A percentile compares a stretch with the other conserved stretches of the same genome.
These are phyloP conservation scores for Actinemys pallida DNA, from an alignment of 2,113 vertebrate species.

Conservation along the genomic window DNA sequence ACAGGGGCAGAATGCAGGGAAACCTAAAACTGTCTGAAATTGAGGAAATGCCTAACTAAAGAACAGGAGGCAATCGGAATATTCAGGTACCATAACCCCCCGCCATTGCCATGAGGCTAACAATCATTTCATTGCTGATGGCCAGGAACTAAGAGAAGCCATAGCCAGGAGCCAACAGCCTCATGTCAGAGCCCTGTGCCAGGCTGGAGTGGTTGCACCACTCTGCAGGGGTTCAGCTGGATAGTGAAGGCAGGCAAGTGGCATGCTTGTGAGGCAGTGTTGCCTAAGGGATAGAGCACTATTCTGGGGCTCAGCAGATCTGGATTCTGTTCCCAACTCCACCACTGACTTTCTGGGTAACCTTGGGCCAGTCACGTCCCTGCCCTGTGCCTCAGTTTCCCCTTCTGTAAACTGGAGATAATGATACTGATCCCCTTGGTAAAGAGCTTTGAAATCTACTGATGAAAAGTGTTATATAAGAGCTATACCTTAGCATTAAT, in stretches of 20 bases:
- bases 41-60: not conserved
- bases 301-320: not conserved
- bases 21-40: not conserved
- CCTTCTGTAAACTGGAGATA: too few species aligned
- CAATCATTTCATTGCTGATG: not conserved
- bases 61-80: not conserved
- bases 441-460: too few species aligned
- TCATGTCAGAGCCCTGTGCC: accelerated
- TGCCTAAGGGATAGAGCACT: not conserved
- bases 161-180: not conserved
- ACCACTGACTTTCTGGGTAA: not conserved
- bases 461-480: not conserved
- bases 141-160: not conserved
- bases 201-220: not conserved
- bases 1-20: not conserved
- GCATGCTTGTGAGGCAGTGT: too few species aligned
- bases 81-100: not conserved
- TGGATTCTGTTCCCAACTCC: not conserved
- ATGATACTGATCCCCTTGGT: too few species aligned
- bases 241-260: not conserved
- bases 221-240: not conserved
- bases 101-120: accelerated
- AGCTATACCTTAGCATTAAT: too few species aligned
- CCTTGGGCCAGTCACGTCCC: too few species aligned
- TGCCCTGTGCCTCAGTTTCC: too few species aligned